Evolutionary conservation across 2,113 vertebrate genomes (phyloP).

Genomic region (Corythoichthys haematopterus): DNA sequence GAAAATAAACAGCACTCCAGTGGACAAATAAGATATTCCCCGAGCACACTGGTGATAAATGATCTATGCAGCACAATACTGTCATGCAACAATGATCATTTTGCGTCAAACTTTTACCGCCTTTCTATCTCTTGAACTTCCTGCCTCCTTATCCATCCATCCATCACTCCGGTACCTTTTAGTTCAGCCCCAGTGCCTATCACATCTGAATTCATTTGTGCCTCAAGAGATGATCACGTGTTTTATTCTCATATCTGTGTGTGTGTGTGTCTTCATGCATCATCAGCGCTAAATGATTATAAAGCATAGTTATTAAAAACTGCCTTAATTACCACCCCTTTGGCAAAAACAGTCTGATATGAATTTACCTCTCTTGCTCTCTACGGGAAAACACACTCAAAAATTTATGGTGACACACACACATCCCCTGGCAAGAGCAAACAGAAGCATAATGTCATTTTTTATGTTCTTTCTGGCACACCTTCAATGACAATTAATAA

Average conservation of each 20-base stretch:
- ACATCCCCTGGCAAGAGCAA: conserved; percentile 62
- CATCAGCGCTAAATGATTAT: conserved; percentile 68
- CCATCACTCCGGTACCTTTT: conserved; percentile 36
- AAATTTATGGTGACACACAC: conserved; percentile 16
- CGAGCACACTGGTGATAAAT: conserved; percentile 25
- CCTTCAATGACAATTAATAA: conserved; percentile 39
- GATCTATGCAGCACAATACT: conserved; percentile 14
- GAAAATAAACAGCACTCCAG: neutral
- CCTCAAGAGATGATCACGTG: conserved; percentile 50
- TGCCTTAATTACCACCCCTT: conserved; percentile 64
- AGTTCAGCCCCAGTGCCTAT: conserved; percentile 68
- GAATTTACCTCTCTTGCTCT: conserved; percentile 58
- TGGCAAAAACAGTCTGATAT: conserved; percentile 65
- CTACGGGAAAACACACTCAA: conserved; percentile 40
- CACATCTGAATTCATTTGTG: conserved; percentile 70
- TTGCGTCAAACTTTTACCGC: conserved; percentile 27
- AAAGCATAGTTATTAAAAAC: conserved; percentile 71
- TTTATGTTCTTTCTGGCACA: conserved; percentile 41
- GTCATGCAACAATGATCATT: conserved; percentile 35
- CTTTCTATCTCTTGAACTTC: conserved; percentile 38
- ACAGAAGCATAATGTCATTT: conserved; percentile 39
- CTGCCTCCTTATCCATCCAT: conserved; percentile 40
- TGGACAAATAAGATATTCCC: neutral
- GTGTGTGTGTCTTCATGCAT: conserved; percentile 26
- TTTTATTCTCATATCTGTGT: conserved; percentile 16